Conservation (phyloP, 2,113 vertebrate genomes). For the Nanorana parkeri region DNA sequence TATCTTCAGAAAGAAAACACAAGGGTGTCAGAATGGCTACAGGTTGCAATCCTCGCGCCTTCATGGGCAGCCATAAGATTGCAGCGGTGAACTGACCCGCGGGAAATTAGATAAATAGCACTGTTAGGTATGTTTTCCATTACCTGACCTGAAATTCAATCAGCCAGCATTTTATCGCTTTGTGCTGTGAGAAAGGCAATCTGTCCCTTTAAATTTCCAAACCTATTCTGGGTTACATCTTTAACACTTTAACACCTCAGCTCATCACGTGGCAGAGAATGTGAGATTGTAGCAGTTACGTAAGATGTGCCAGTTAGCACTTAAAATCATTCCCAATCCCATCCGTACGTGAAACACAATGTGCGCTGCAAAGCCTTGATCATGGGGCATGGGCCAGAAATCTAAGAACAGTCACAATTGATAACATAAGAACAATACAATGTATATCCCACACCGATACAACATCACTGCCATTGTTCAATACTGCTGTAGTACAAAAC, state of each 20-base stretch:
- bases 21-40: too few species aligned
- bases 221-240: background rate
- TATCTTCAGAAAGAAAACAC: too few species aligned
- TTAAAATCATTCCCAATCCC: background rate
- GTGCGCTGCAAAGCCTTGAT: background rate
- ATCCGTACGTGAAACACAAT: background rate
- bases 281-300: constrained; percentile 28
- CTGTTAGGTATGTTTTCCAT: too few species aligned
- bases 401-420: too few species aligned
- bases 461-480: background rate
- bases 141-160: too few species aligned
- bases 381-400: background rate
- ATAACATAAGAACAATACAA: background rate
- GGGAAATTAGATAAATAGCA: too few species aligned
- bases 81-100: too few species aligned
- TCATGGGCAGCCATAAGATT: too few species aligned
- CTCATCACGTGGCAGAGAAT: background rate
- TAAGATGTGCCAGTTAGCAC: constrained; percentile 21
- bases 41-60: too few species aligned
- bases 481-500: background rate
- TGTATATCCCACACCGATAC: too few species aligned
- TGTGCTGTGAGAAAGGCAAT: background rate
- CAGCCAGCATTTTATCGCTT: too few species aligned
- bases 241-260: constrained; percentile 36
- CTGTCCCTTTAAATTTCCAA: constrained; percentile 11